Percentiles rank a stretch among this genome's conserved stretches.
These are phyloP conservation scores for Bradysia coprophila DNA, from an alignment of 1,140 invertebrate species.

Conservation along the genomic window DNA sequence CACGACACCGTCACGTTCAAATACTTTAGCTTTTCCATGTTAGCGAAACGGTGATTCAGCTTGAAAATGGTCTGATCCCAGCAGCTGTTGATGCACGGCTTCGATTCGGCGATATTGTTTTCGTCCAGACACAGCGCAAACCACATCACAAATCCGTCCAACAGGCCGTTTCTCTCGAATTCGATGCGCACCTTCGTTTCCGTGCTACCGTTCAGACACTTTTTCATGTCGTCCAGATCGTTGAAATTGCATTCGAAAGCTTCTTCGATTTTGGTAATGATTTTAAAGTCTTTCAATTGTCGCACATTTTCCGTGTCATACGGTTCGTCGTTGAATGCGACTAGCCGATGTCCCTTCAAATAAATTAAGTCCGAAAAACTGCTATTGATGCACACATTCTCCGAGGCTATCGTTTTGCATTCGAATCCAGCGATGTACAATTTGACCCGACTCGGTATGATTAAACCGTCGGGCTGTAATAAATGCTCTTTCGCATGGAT, in stretches of 20 bases:
- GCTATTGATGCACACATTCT: constrained; percentile 16
- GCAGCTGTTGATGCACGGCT: constrained; percentile 28
- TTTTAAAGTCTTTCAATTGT: constrained; percentile 30
- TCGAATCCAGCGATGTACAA: constrained; percentile 39
- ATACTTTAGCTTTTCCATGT: constrained; percentile 17
- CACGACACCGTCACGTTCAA: constrained; percentile 25
- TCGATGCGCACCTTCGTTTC: constrained; percentile 19
- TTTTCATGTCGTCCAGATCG: constrained; percentile 28
- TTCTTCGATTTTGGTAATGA: constrained; percentile 33
- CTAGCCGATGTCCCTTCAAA: constrained; percentile 23
- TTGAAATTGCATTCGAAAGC: constrained; percentile 47
- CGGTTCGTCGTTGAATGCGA: constrained; percentile 25
- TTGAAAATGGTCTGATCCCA: constrained; percentile 62
- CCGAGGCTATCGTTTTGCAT: constrained; percentile 22
- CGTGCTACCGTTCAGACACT: constrained; percentile 22
- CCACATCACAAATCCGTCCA: constrained; percentile 45
- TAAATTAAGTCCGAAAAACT: constrained; percentile 12
- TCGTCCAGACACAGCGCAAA: constrained; percentile 54
- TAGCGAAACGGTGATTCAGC: constrained; percentile 20
- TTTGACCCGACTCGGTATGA: constrained; percentile 40
- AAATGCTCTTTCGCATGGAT: constrained; percentile 45
- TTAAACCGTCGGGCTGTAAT: constrained; percentile 25
- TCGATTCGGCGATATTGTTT: constrained; percentile 31
- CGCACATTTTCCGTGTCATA: constrained; percentile 45
- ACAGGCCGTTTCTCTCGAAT: constrained; percentile 25